Conservation (phyloP, 2,113 vertebrate genomes). For the Notothenia rossii region DNA sequence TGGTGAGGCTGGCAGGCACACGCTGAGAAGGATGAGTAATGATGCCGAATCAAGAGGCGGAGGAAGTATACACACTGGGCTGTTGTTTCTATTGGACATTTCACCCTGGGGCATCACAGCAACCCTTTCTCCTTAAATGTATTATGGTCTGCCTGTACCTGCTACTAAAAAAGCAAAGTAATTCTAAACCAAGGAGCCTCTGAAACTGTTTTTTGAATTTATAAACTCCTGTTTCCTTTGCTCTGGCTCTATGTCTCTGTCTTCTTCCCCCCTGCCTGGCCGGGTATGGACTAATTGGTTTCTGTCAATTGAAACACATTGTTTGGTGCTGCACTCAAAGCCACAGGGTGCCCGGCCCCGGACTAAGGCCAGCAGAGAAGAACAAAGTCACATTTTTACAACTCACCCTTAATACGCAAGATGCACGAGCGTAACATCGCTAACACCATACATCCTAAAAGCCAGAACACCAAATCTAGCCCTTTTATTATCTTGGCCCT, state of each 20-base stretch:
- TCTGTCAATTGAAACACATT: slow-evolving; percentile 49
- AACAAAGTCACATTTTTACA: slow-evolving; percentile 24
- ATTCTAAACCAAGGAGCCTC: slow-evolving; percentile 30
- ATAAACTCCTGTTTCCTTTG: slow-evolving; percentile 18
- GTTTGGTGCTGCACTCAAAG: slow-evolving; percentile 13
- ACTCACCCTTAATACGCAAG: slow-evolving; percentile 27
- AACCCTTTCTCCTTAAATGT: slow-evolving; percentile 55
- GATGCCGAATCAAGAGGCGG: slow-evolving; percentile 51
- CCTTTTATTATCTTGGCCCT: slow-evolving; percentile 43
- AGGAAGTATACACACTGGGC: slow-evolving; percentile 61
- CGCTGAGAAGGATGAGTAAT: slow-evolving; percentile 71
- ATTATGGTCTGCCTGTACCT: slow-evolving; percentile 43
- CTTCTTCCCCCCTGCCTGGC: slow-evolving; percentile 21
- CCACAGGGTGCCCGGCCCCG: background rate
- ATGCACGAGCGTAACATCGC: slow-evolving; percentile 19
- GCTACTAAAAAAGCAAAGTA: slow-evolving; percentile 46
- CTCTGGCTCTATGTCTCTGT: slow-evolving; percentile 19
- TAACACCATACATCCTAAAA: slow-evolving; percentile 36
- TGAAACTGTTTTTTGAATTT: slow-evolving; percentile 33
- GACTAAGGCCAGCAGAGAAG: slow-evolving; percentile 35
- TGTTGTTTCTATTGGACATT: slow-evolving; percentile 73
- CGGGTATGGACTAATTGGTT: slow-evolving; percentile 44
- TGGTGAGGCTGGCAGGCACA: slow-evolving; percentile 56
- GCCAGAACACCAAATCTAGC: slow-evolving; percentile 15
- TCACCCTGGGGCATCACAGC: slow-evolving; percentile 56